These are phyloP conservation scores for Stigmatopora argus DNA, from an alignment of 2,113 vertebrate species.

Conservation along the genomic window DNA sequence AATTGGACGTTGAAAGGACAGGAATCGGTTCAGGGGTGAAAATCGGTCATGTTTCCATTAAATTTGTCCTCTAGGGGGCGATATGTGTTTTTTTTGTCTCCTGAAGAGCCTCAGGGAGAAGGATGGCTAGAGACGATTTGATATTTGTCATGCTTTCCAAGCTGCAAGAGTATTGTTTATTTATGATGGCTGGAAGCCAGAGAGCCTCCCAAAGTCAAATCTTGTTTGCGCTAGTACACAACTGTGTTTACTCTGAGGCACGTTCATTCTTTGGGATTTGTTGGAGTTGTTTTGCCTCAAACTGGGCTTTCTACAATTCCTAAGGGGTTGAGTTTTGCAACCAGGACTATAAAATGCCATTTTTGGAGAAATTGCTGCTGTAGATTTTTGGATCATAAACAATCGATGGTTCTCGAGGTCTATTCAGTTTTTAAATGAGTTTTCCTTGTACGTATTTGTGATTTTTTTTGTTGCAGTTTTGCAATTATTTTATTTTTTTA, in stretches of 20 bases:
- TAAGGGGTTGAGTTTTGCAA: neutral
- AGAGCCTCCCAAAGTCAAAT: neutral
- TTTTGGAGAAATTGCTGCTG: too few relatives aligned
- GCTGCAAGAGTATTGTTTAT: neutral
- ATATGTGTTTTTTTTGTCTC: slow-evolving; percentile 11
- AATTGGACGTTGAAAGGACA: slow-evolving; percentile 33
- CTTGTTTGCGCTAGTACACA: neutral
- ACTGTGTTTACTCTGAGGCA: neutral
- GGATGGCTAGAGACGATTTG: neutral
- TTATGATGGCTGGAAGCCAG: neutral
- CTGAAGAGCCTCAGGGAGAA: neutral
- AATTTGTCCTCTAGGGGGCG: slow-evolving; percentile 43
- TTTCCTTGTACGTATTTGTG: too few relatives aligned
- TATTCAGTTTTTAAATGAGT: too few relatives aligned
- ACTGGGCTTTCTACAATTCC: neutral
- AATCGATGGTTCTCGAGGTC: too few relatives aligned
- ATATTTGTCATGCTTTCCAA: neutral
- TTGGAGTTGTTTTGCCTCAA: neutral
- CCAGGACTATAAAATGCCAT: neutral
- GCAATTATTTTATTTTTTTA: too few relatives aligned
- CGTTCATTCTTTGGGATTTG: neutral
- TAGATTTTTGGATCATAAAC: too few relatives aligned
- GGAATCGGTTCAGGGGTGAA: slow-evolving; percentile 5
- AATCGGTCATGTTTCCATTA: slow-evolving; percentile 29
- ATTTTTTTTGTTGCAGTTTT: too few relatives aligned